These are phyloP conservation scores for Seira ritae DNA, from an alignment of 2,888 invertebrate species.

Conservation along the genomic window DNA sequence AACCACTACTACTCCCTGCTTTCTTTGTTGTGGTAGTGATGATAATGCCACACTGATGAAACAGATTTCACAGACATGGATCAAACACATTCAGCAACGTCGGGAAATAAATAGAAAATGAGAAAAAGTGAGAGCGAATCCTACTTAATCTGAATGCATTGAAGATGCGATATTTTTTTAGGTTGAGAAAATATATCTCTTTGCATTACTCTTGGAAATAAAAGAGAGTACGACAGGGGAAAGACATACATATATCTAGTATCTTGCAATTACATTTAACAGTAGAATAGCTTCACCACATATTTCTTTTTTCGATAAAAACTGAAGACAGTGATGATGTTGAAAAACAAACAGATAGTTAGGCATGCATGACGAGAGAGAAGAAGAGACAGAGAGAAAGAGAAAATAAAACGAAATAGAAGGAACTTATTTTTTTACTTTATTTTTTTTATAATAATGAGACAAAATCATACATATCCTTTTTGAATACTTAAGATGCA, in stretches of 20 bases:
- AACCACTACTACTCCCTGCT: not conserved
- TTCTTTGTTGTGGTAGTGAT: not conserved
- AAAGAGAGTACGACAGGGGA: not conserved
- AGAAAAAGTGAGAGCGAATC: no score
- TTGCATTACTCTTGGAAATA: not conserved
- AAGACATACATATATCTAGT: not conserved
- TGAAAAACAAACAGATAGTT: not conserved
- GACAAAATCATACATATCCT: no score
- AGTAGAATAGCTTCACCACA: not conserved
- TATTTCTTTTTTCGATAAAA: no score
- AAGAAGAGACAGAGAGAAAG: not conserved
- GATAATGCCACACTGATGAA: not conserved
- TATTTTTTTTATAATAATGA: no score
- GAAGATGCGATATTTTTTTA: no score
- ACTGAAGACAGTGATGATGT: not conserved
- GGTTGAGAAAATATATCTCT: no score
- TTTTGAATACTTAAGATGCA: not conserved
- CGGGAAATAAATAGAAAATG: not conserved
- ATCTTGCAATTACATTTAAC: not conserved
- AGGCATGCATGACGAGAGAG: not conserved
- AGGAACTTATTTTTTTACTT: not conserved
- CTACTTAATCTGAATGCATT: no score
- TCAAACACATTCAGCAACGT: not conserved
- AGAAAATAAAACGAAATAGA: not conserved
- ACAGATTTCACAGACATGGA: not conserved